phyloP scores from a whole-genome alignment of 2,797 vertebrate genomes.

The Tokudaia muenninki region DNA sequence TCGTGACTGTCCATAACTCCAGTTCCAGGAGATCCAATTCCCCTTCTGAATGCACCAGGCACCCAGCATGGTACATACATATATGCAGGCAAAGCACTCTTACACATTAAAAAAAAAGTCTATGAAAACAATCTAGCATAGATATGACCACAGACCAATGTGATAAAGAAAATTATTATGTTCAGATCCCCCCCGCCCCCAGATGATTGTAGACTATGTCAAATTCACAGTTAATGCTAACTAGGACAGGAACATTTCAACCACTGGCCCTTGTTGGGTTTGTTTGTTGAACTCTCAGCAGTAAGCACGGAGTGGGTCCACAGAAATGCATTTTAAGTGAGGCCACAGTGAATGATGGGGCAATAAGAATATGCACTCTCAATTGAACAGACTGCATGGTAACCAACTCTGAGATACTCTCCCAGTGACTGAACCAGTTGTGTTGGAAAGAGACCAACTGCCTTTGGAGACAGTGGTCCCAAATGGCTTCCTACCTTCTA shows the following conservation, averaged over 20 bases:
- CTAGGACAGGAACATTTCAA: neutral
- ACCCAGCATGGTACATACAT: neutral
- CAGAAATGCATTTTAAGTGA: slow-evolving; percentile 14
- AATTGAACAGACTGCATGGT: slow-evolving; percentile 36
- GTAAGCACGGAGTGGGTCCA: neutral
- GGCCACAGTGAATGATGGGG: neutral
- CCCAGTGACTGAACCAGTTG: slow-evolving; percentile 7
- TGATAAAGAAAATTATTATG: neutral
- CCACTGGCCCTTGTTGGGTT: neutral
- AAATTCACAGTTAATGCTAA: neutral
- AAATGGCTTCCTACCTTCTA: slow-evolving; percentile 2
- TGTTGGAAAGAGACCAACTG: slow-evolving; percentile 69
- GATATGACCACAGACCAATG: neutral
- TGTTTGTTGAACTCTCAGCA: neutral
- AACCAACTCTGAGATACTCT: slow-evolving; percentile 9
- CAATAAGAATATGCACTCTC: slow-evolving; percentile 32
- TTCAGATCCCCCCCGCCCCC: accelerated
- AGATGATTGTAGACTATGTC: neutral
- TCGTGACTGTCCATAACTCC: neutral
- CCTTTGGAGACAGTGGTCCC: slow-evolving; percentile 48
- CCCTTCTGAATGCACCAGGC: neutral
- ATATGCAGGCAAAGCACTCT: neutral
- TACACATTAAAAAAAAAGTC: neutral
- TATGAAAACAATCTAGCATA: neutral
- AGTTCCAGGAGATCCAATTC: neutral